Base-by-base conservation (phyloP, 1,140 invertebrate species). In the Heterodera carotae region DNA sequence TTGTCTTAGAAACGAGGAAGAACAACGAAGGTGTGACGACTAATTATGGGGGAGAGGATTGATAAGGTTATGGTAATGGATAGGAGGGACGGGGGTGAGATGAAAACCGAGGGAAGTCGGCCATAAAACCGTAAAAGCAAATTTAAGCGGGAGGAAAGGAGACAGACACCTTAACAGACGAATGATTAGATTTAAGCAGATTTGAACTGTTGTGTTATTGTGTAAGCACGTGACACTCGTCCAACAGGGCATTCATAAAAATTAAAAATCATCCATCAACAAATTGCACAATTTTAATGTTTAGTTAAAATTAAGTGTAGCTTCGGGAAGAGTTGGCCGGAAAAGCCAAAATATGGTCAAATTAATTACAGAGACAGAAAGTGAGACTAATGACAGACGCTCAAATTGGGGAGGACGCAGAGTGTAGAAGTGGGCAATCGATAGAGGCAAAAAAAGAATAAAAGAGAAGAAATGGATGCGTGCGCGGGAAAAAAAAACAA, bases 1-100 rank as follows among this genome's bases (percentile, higher is more conserved):
- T 66, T 71, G 69, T 71, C 56, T 8, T 71, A 71, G 69, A 71
- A 71, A 71, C 69, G 69, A n/a, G 43, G 33, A 22, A n/a, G 34
- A 2, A 22, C n/a, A n/a, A n/a, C 22, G 27, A 25, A 33, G 29
- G 29, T 31, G n/a, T 7, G 68, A 53, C 12, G 33, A 12, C 22
- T 66, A 66, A 34, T 31, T 29, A 15, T 27, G 33, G 25, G 0
- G 62, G 33, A n/a, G n/a, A n/a, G n/a, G n/a, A n/a, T n/a, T n/a
- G n/a, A n/a, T n/a, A n/a, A n/a, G n/a, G n/a, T n/a, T 66, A 34
- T 66, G 62, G 15, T 68, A 43, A 67, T 4, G 18, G 22, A 22
- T 12, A 5, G 12, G 33, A 5, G 0, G 69, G 29, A 18, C 4
- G 68, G 53, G 68, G 53, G 53, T 69, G 36, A 8, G 2, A 6